Evolutionary conservation across 2,888 invertebrate genomes (phyloP), one percentile per base, ranked within the genome.

Genomic region (Drosophila buzzatii): DNA sequence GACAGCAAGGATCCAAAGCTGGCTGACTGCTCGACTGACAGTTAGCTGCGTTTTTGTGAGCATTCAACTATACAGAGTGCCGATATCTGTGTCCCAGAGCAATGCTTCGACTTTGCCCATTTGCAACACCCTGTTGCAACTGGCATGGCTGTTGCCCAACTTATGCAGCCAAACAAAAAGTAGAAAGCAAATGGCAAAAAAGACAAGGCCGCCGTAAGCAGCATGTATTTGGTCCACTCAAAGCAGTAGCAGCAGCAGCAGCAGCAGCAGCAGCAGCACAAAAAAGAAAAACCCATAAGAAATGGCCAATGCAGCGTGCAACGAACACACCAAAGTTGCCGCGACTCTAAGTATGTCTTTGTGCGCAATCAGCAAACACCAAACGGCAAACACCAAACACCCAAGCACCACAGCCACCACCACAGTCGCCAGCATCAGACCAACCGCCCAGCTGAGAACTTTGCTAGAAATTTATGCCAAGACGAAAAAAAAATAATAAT

Each of bases 401-500:
- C 52, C 69, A 60, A 31, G 31, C 59, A 51, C 51, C 69, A 56
- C 49, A 57, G 44, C 57, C 41, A 58, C 55, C 37, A 49, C 33
- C 58, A 51, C 35, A 35, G 4, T 39, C 27, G 47, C 49, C 37
- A 53, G 20, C 53, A 41, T 18, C 39, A 33, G 53, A 49, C 57
- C 62, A 45, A 9, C 64, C 52, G 51, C 45, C 45, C 60, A 64
- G 45, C 58, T 53, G 63, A 33, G 41, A 79, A 67, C 57, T 61
- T 70, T 75, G 55, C 52, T 35, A 64, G n/a, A 78, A 78, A 78
- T 78, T 78, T 84, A 75, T 73, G 69, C 77, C 70, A 80, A 79
- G 71, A 76, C 73, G 58, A 66, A 65, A 58, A 55, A 59, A 63
- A 47, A 41, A 63, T 60, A 47, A 41, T 31, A 82, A 82, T 70